Percentiles rank a stretch among this genome's conserved stretches.
Conservation (phyloP, 1,140 invertebrate genomes). For the Globodera rostochiensis region DNA sequence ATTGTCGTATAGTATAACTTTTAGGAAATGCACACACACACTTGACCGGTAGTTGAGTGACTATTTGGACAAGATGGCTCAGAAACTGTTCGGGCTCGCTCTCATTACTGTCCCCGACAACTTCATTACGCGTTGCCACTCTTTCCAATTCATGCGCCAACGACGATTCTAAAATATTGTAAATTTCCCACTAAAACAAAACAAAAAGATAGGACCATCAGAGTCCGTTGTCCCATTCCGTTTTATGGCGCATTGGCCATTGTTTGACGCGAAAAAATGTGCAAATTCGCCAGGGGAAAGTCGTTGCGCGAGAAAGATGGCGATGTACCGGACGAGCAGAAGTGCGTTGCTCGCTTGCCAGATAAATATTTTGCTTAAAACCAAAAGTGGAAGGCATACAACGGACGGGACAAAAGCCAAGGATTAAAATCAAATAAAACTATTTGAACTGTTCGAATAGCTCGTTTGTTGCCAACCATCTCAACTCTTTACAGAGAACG, state of each 20-base stretch:
- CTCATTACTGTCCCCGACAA: not conserved
- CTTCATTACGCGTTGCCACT: not conserved
- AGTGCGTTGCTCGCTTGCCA: constrained; percentile 94
- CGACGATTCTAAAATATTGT: constrained; percentile 27
- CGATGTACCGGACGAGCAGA: constrained; percentile 83
- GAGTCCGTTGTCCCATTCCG: constrained; percentile 30
- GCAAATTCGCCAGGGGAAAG: constrained; percentile 69
- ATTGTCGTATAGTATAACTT: not conserved
- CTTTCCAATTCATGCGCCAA: constrained; percentile 11
- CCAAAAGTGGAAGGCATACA: too few relatives aligned
- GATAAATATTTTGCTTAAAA: constrained; percentile 81
- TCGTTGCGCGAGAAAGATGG: constrained; percentile 81
- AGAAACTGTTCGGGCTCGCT: constrained; percentile 65
- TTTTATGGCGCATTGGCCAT: not conserved
- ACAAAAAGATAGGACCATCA: constrained; percentile 30
- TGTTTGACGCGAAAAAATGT: constrained; percentile 47
- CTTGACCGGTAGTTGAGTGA: constrained; percentile 78
- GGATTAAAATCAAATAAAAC: too few relatives aligned
- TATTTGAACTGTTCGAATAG: not conserved
- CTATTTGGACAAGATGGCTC: constrained; percentile 75
- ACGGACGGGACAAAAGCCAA: too few relatives aligned
- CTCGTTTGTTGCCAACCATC: not conserved
- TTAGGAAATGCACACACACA: constrained; percentile 35
- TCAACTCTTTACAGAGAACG: too few relatives aligned
- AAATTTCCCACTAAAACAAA: constrained; percentile 22